Evolutionary conservation across 2,113 vertebrate species (phyloP).

Genomic region (Eonycteris spelaea): DNA sequence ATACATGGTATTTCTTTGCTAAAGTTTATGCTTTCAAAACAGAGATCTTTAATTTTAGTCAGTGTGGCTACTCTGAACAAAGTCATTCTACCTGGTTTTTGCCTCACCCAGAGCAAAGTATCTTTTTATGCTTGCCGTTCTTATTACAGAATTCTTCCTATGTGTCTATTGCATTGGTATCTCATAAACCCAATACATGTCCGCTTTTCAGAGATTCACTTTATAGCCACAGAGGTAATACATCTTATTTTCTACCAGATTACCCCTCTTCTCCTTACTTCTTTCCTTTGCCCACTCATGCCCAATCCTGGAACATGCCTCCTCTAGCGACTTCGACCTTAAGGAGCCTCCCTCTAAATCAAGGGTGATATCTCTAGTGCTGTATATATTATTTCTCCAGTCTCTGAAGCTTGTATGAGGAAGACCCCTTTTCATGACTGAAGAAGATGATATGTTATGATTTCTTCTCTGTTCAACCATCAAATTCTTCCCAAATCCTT

Average conservation of each 20-base stretch:
- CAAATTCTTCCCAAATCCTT: background rate
- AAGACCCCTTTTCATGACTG: background rate
- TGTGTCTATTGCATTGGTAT: background rate
- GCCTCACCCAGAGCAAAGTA: background rate
- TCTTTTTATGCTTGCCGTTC: constrained; percentile 17
- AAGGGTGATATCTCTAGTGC: background rate
- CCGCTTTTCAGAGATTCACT: background rate
- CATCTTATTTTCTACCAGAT: constrained; percentile 24
- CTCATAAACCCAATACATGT: background rate
- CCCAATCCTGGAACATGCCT: background rate
- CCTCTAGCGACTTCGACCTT: background rate
- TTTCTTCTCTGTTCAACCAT: background rate
- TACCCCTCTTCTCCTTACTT: background rate
- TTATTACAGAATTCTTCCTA: constrained; percentile 9
- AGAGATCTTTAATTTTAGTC: background rate
- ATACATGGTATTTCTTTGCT: background rate
- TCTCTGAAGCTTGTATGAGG: background rate
- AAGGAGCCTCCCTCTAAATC: background rate
- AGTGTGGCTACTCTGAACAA: background rate
- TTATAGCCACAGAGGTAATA: background rate
- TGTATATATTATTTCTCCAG: background rate
- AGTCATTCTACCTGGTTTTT: background rate
- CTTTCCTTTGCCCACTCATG: background rate
- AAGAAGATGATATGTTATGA: background rate
- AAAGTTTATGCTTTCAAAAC: background rate